A percentile compares a stretch with the other conserved stretches of the same genome.
phyloP scores from a whole-genome alignment of 2,888 invertebrate species.

The Cephus pulcher region DNA sequence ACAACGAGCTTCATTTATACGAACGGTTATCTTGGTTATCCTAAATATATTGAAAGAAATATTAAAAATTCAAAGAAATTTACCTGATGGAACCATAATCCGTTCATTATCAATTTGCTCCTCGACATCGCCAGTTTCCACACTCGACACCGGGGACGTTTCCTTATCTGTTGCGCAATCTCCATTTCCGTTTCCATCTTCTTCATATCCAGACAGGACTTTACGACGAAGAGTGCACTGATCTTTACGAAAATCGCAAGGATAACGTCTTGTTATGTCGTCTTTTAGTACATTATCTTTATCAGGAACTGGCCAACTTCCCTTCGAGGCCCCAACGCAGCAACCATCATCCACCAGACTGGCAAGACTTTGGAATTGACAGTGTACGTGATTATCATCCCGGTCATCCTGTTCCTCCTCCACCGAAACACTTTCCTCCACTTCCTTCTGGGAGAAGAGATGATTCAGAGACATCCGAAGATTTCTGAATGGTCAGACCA shows the following conservation, averaged over 20 bases:
- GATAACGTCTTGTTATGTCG: too few species aligned
- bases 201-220: too few species aligned
- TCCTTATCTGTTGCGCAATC: constrained; percentile 22
- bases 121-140: constrained; percentile 46
- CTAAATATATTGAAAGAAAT: background rate
- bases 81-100: constrained; percentile 71
- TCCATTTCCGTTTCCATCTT: constrained; percentile 14
- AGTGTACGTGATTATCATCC: background rate
- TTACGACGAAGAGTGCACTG: too few species aligned
- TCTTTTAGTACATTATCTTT: too few species aligned
- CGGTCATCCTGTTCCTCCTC: background rate
- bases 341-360: too few species aligned
- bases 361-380: background rate
- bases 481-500: constrained; percentile 7
- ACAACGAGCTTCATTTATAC: too few species aligned
- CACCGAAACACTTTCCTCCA: background rate
- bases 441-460: constrained; percentile 8
- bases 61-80: constrained; percentile 32
- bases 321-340: too few species aligned
- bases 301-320: too few species aligned
- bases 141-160: constrained; percentile 19
- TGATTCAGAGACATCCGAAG: constrained; percentile 29
- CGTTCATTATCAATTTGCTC: constrained; percentile 55
- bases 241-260: too few species aligned
- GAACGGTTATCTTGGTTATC: too few species aligned